A percentile compares a stretch with the other conserved stretches of the same genome.
phyloP scores from a whole-genome alignment of 2,888 invertebrate genomes.

The Sesamia inferens region DNA sequence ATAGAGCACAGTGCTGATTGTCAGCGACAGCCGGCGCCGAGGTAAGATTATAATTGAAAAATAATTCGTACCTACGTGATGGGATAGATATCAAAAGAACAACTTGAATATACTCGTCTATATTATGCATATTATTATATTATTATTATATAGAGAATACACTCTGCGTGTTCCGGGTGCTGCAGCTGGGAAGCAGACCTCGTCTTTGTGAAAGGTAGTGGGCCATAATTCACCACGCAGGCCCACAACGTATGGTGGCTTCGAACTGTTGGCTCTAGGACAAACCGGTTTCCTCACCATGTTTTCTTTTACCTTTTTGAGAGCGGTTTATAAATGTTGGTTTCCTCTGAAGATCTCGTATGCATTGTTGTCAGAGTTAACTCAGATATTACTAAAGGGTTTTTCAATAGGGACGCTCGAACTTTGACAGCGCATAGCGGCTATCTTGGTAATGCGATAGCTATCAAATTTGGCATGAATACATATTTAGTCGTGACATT shows the following conservation, averaged over 20 bases:
- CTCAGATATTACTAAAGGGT: background rate
- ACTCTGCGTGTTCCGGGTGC: background rate
- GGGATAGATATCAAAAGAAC: too few species aligned
- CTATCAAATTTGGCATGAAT: too few species aligned
- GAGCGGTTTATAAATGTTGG: background rate
- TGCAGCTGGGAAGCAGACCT: background rate
- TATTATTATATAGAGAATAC: background rate
- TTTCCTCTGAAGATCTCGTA: too few species aligned
- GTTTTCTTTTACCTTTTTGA: background rate
- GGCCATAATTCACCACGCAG: background rate
- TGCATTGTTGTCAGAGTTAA: background rate
- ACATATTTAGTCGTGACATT: too few species aligned
- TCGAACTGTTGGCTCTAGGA: background rate
- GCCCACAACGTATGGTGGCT: background rate
- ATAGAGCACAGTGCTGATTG: too few species aligned
- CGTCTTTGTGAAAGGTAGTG: background rate
- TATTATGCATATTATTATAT: background rate
- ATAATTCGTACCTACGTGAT: too few species aligned
- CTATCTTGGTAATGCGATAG: too few species aligned
- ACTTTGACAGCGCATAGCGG: too few species aligned
- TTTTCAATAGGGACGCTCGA: too few species aligned
- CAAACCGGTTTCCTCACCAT: background rate
- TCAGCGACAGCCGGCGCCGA: too few species aligned
- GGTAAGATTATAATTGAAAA: too few species aligned
- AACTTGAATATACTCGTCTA: too few species aligned